A percentile compares a stretch with the other conserved stretches of the same genome.
phyloP scores from a whole-genome alignment of 2,888 invertebrate genomes.

The Lasioglossum malachurum region DNA sequence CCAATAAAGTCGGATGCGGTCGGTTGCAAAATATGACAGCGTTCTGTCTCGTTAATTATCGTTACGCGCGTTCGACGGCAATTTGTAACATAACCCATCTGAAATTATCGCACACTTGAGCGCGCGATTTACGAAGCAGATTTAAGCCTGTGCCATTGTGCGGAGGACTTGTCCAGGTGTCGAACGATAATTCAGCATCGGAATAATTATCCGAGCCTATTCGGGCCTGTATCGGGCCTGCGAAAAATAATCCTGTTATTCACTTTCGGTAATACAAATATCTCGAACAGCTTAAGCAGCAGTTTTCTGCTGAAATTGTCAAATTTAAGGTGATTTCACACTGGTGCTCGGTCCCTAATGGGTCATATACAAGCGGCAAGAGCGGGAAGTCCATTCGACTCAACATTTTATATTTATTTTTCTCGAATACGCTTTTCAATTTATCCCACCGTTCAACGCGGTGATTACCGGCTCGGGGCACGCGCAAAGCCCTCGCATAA shows the following conservation, averaged over 20 bases:
- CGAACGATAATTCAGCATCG: slow-evolving; percentile 16
- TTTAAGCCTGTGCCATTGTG: neutral
- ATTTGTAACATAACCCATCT: slow-evolving; percentile 3
- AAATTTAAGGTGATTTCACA: neutral
- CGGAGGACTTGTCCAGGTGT: neutral
- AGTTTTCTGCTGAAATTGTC: neutral
- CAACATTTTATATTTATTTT: neutral
- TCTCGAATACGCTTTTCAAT: neutral
- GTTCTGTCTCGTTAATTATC: slow-evolving; percentile 21
- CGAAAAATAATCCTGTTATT: slow-evolving; percentile 16
- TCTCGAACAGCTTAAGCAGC: neutral
- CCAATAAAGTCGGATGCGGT: neutral
- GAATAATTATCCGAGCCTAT: slow-evolving; percentile 15
- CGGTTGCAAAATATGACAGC: neutral
- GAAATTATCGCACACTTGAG: slow-evolving; percentile 15
- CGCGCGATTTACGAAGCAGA: slow-evolving; percentile 4
- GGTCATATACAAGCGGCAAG: neutral
- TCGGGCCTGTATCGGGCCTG: too few species aligned
- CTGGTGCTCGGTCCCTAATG: neutral
- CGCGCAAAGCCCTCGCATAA: neutral
- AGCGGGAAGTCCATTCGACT: neutral
- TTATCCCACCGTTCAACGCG: neutral
- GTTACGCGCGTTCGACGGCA: slow-evolving; percentile 2
- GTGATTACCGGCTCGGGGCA: neutral
- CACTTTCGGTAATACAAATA: neutral